These are phyloP conservation scores for Charaxes varanes DNA, from an alignment of 1,140 invertebrate species.

Conservation along the genomic window DNA sequence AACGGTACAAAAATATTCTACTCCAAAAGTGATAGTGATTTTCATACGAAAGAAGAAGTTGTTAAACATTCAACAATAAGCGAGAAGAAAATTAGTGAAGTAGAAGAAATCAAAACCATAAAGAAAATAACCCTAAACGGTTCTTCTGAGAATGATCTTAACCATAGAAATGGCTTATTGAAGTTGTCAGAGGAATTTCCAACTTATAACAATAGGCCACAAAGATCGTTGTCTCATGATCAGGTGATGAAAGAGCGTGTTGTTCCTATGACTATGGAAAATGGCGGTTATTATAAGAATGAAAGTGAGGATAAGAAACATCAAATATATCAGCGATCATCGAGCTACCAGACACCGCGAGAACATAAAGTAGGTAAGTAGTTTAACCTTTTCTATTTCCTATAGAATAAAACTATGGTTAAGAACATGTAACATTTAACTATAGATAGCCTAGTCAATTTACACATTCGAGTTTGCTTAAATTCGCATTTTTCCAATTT, in stretches of 20 bases:
- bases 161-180: slow-evolving; percentile 7
- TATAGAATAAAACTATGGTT: too few relatives aligned
- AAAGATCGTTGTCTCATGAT: background rate
- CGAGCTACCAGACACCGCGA: slow-evolving; percentile 2
- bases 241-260: slow-evolving; percentile 6
- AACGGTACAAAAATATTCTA: slow-evolving; percentile 31
- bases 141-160: slow-evolving; percentile 24
- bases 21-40: slow-evolving; percentile 49
- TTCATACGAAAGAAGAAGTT: slow-evolving; percentile 43
- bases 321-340: slow-evolving; percentile 1
- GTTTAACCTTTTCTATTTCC: background rate
- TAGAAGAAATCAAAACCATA: slow-evolving; percentile 67
- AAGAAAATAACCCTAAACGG: slow-evolving; percentile 65
- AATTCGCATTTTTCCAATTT: too few relatives aligned
- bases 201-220: background rate
- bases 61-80: slow-evolving; percentile 52
- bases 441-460: too few relatives aligned
- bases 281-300: slow-evolving; percentile 7
- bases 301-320: slow-evolving; percentile 2
- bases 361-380: slow-evolving; percentile 22
- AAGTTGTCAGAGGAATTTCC: background rate
- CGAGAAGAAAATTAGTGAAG: slow-evolving; percentile 63
- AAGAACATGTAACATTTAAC: too few relatives aligned
- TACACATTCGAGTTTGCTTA: too few relatives aligned
- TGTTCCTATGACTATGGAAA: slow-evolving; percentile 7